Evolutionary conservation across 23 tunicate species (phyloP).

Genomic region (Halocynthia roretzi): DNA sequence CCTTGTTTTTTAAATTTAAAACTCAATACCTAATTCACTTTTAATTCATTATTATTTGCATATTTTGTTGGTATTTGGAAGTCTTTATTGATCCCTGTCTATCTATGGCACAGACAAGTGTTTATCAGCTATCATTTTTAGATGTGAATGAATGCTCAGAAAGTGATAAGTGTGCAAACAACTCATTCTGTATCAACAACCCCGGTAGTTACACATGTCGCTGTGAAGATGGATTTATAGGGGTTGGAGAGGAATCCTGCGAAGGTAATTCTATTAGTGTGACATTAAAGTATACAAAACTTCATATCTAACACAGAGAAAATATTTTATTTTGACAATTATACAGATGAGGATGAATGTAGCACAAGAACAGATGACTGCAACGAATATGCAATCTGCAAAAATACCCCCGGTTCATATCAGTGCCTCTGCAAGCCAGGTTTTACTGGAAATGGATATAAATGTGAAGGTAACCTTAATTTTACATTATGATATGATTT

Average conservation of each 20-base stretch:
- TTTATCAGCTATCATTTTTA: not conserved
- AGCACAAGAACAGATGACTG: slow-evolving; percentile 18
- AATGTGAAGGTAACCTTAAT: slow-evolving; percentile 2
- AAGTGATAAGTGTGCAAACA: slow-evolving; percentile 29
- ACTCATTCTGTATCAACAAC: slow-evolving; percentile 9
- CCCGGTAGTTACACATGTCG: slow-evolving; percentile 22
- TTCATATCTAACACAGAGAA: slow-evolving; percentile 4
- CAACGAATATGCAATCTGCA: slow-evolving; percentile 23
- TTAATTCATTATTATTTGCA: no score
- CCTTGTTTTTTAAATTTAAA: no score
- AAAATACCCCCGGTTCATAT: slow-evolving; percentile 15
- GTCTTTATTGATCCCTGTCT: no score
- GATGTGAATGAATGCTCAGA: slow-evolving; percentile 15
- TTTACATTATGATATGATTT: not conserved
- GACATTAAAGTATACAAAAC: not conserved
- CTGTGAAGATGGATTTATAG: slow-evolving; percentile 20
- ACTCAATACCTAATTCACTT: no score
- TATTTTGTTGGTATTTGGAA: no score
- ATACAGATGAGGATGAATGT: slow-evolving; percentile 38
- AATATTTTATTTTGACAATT: not conserved
- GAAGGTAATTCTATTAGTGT: slow-evolving; percentile 14
- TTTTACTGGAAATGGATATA: slow-evolving; percentile 25
- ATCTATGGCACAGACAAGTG: no score
- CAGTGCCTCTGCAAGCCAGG: slow-evolving; percentile 19
- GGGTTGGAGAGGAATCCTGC: slow-evolving; percentile 11